Conservation (phyloP, 1,140 invertebrate species). For the Tetragnatha versicolor region DNA sequence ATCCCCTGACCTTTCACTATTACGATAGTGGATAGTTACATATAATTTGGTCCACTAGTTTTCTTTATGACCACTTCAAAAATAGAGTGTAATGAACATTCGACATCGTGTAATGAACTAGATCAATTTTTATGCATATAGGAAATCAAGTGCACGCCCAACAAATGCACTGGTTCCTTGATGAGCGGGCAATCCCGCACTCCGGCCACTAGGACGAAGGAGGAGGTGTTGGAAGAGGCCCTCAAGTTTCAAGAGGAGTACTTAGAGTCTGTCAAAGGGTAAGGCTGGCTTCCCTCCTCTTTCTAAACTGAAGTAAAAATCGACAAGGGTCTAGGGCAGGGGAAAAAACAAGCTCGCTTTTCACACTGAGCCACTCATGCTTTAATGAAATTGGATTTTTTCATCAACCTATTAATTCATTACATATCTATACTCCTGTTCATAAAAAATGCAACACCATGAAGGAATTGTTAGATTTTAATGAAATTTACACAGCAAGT, state of each 20-base stretch:
- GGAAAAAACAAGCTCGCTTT: not conserved
- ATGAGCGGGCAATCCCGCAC: conserved; percentile 16
- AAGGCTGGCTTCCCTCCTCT: not conserved
- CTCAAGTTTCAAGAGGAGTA: conserved; percentile 17
- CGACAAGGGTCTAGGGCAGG: not conserved
- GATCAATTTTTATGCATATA: not conserved
- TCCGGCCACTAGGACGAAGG: not conserved
- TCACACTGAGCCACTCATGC: not conserved
- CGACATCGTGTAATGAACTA: too few relatives aligned
- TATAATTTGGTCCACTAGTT: too few relatives aligned
- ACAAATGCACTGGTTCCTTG: conserved; percentile 15
- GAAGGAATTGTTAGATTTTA: too few relatives aligned
- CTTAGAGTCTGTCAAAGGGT: conserved; percentile 5
- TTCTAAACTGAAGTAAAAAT: not conserved
- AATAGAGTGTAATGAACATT: too few relatives aligned
- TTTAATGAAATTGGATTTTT: too few relatives aligned
- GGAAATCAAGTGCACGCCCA: conserved; percentile 12
- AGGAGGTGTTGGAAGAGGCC: conserved; percentile 12
- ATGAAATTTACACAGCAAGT: too few relatives aligned
- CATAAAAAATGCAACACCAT: too few relatives aligned
- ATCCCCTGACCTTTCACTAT: too few relatives aligned
- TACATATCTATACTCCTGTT: too few relatives aligned
- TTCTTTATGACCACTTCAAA: too few relatives aligned
- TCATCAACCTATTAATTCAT: too few relatives aligned
- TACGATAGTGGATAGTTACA: too few relatives aligned